These are phyloP conservation scores for Cladopsammia gracilis DNA, from an alignment of 64 coral and sea anemone species.

Conservation along the genomic window DNA sequence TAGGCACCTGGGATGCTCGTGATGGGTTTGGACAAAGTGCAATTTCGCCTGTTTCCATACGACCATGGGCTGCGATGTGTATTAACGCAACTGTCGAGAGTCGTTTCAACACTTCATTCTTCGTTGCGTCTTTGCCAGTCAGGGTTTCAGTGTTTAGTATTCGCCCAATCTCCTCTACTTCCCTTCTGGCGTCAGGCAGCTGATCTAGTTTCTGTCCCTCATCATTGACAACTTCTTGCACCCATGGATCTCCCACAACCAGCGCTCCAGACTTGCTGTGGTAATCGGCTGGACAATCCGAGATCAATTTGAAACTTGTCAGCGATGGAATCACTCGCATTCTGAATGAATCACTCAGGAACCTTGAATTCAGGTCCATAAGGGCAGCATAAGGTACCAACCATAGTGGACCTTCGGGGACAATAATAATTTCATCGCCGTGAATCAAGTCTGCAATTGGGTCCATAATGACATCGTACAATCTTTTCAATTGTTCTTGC, in stretches of 20 bases:
- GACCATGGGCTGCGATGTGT: constrained; percentile 29
- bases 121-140: not conserved
- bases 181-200: not conserved
- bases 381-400: not conserved
- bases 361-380: not conserved
- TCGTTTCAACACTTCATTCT: constrained; percentile 3
- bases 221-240: not conserved
- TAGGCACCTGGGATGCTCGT: not conserved
- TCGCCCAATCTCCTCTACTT: constrained; percentile 19
- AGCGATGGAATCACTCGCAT: not conserved
- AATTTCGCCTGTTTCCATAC: not conserved
- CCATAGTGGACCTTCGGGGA: not conserved
- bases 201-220: not conserved
- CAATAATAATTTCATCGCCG: not conserved
- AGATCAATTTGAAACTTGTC: not conserved
- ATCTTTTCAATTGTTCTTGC: not conserved
- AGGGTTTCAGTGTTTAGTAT: not conserved
- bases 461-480: not conserved
- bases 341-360: not conserved
- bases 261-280: not conserved
- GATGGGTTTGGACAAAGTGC: not conserved
- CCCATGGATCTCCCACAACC: constrained; percentile 6
- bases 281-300: not conserved
- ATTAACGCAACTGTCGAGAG: constrained; percentile 9
- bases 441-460: not conserved